These are phyloP conservation scores for Sphenodon punctatus DNA, from an alignment of 2,797 vertebrate species.

Conservation along the genomic window DNA sequence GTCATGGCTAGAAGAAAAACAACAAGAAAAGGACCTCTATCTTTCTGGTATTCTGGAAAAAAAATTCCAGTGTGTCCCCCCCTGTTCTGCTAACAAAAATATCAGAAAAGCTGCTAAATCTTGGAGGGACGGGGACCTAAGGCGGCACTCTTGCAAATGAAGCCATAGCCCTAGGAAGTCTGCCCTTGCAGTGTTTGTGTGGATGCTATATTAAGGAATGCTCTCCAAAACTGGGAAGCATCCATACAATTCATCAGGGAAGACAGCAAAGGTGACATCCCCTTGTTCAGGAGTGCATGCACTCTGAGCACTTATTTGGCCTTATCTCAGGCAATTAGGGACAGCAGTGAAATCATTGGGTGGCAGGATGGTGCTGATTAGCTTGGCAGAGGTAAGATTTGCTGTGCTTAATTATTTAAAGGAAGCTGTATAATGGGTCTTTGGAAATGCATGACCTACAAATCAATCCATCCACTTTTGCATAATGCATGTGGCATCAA, in stretches of 20 bases:
- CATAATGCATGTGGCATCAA: conserved; percentile 57
- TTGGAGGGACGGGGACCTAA: neutral
- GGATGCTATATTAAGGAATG: fast-evolving
- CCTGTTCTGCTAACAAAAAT: neutral
- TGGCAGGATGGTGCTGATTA: neutral
- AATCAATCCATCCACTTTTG: conserved; percentile 52
- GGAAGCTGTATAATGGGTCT: conserved; percentile 34
- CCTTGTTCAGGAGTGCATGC: neutral
- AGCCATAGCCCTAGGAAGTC: neutral
- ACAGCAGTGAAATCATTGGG: neutral
- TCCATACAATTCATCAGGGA: neutral
- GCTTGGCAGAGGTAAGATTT: neutral
- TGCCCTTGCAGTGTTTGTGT: fast-evolving
- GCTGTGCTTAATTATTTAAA: conserved; percentile 64
- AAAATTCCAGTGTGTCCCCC: neutral
- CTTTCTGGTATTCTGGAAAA: conserved; percentile 10
- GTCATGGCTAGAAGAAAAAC: neutral
- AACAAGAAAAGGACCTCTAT: neutral
- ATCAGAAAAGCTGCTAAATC: neutral
- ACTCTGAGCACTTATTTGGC: neutral
- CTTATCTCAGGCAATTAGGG: neutral
- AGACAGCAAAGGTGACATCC: neutral
- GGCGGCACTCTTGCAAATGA: neutral
- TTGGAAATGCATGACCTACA: conserved; percentile 33
- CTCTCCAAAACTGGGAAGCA: neutral